phyloP scores from a whole-genome alignment of 2,888 invertebrate genomes.

The Ypsolopha sequella region DNA sequence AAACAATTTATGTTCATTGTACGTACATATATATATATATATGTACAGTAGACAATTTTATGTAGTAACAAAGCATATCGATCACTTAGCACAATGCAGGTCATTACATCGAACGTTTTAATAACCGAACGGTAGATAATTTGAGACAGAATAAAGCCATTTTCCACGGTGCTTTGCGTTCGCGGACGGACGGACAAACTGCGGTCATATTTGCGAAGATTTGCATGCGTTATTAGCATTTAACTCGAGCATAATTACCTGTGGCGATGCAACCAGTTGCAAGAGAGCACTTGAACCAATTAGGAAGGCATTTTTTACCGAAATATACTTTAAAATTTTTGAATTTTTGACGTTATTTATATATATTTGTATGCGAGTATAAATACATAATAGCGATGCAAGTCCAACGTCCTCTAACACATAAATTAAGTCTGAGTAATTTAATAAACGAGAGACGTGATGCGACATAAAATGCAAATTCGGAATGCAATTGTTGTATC shows the following conservation, averaged over 20 bases:
- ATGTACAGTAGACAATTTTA: too few relatives aligned
- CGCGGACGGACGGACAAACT: conserved; percentile 20
- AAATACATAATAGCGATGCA: not conserved
- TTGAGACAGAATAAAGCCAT: conserved; percentile 41
- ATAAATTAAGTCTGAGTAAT: conserved; percentile 1
- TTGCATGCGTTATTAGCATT: conserved; percentile 38
- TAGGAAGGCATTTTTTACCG: not conserved
- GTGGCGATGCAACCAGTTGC: conserved; percentile 11
- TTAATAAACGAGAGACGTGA: conserved; percentile 29
- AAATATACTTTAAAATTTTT: not conserved
- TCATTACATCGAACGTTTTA: too few relatives aligned
- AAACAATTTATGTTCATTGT: too few relatives aligned
- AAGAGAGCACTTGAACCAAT: not conserved
- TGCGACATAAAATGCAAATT: conserved; percentile 60
- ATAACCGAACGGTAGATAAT: conserved; percentile 2
- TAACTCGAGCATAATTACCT: conserved; percentile 44
- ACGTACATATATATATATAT: too few relatives aligned
- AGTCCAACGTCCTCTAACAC: not conserved
- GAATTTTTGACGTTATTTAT: too few relatives aligned
- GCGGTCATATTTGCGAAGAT: conserved; percentile 21
- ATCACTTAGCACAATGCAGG: too few relatives aligned
- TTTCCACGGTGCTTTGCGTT: conserved; percentile 36
- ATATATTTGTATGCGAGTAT: too few relatives aligned
- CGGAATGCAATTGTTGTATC: conserved; percentile 39
- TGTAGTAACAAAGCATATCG: too few relatives aligned